Evolutionary conservation across 1,140 invertebrate genomes (phyloP).

Genomic region (Atopsyche davidsoni): DNA sequence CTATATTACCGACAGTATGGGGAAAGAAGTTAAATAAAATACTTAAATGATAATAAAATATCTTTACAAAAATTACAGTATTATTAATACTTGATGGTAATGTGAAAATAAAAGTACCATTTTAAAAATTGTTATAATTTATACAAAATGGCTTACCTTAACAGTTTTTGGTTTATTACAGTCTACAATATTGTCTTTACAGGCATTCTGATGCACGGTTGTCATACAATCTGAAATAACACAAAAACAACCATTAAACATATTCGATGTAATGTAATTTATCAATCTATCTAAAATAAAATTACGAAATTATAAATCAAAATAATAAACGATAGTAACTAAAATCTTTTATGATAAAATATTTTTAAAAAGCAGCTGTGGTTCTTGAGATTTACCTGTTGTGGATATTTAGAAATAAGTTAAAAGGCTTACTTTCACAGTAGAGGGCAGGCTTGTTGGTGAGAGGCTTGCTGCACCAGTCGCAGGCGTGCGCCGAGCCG

Average conservation of each 20-base stretch:
- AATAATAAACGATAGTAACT: too few species aligned
- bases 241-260: conserved; percentile 20
- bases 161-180: conserved; percentile 65
- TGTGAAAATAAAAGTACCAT: too few species aligned
- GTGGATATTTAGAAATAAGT: background rate
- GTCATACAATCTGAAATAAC: conserved; percentile 66
- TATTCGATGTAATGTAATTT: background rate
- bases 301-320: background rate
- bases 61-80: too few species aligned
- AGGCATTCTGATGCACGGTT: conserved; percentile 78
- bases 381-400: conserved; percentile 1
- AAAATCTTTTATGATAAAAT: background rate
- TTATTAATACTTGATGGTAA: too few species aligned
- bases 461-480: conserved; percentile 74
- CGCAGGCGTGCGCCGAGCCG: conserved; percentile 66
- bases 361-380: background rate
- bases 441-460: conserved; percentile 67
- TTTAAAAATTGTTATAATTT: background rate
- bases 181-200: conserved; percentile 77
- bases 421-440: conserved; percentile 48
- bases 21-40: too few species aligned
- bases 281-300: background rate
- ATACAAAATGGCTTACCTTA: conserved; percentile 49
- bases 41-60: too few species aligned
- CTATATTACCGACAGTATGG: too few species aligned